Evolutionary conservation across 92 coral and sea anemone genomes (phyloP), one percentile per base, ranked within the genome.

Genomic region (Anthopleura xanthogrammica): DNA sequence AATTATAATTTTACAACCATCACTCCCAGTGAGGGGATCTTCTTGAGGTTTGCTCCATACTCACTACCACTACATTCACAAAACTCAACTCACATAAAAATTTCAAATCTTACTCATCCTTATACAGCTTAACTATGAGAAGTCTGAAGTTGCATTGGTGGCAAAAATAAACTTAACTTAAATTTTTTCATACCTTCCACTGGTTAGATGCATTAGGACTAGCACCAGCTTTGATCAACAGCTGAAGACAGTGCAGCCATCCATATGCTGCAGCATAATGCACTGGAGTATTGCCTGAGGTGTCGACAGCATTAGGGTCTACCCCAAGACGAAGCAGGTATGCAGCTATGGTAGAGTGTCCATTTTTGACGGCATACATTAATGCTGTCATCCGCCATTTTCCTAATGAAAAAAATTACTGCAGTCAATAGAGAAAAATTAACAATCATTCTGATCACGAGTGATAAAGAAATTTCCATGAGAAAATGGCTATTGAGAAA

Each of bases 251-350:
- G 71, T 93, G 97, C 52, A 93, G 83, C 97, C 97, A 93, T 72
- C 97, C 97, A 88, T 86, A 93, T 13, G 92, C 97, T 41, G 97
- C 94, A 43, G 97, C 97, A 79, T 93, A 93, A 86, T 93, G 97
- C 1, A 88, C 80, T n/a, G 97, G 91, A 29, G 97, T 90, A 70
- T 93, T 93, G 56, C 94, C 92, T 29, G 97, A 93, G 0, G 97
- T 93, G 79, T 93, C 97, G 2, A 76, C 86, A 13, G 90, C 92
- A 83, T 88, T 88, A 5, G 94, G 91, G 76, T 93, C 85, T 23
- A 93, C 94, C 23, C 97, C 97, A 74, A 85, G 82, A 65, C 91
- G 89, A 55, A 93, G 87, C 41, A 93, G 86, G 77, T 82, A 91
- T 2, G 97, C 97, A 29, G 90, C 97, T 72, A 93, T 79, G 5